phyloP scores from a whole-genome alignment of 1,140 invertebrate species.

The Zaprionus davidi region DNA sequence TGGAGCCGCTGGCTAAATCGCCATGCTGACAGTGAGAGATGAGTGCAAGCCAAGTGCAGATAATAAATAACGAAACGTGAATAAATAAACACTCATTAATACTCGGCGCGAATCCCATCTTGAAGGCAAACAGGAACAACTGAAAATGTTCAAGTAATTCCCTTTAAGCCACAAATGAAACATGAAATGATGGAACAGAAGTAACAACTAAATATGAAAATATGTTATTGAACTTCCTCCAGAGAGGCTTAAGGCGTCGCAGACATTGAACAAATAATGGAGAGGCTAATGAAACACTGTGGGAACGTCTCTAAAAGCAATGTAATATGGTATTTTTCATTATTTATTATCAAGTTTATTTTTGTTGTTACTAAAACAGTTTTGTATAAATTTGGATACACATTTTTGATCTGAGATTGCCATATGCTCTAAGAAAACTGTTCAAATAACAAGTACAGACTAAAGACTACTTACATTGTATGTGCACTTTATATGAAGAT shows the following conservation, averaged over 20 bases:
- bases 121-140: slow-evolving; percentile 2
- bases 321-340: too few species aligned
- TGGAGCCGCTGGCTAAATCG: slow-evolving; percentile 10
- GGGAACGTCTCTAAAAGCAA: too few species aligned
- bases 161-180: background rate
- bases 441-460: background rate
- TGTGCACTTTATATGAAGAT: background rate
- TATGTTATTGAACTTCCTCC: background rate
- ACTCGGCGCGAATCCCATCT: slow-evolving; percentile 9
- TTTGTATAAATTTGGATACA: too few species aligned
- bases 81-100: slow-evolving; percentile 22
- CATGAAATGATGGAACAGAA: background rate
- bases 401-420: too few species aligned
- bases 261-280: background rate
- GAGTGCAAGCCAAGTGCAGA: slow-evolving; percentile 11
- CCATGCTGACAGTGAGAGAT: slow-evolving; percentile 51
- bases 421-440: background rate
- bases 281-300: background rate
- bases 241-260: background rate
- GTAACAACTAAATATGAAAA: slow-evolving; percentile 3
- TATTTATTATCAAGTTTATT: too few species aligned
- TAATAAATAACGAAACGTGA: slow-evolving; percentile 36
- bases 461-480: background rate
- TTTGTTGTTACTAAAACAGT: too few species aligned
- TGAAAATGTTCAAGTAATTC: background rate